Percentiles rank a stretch among this genome's conserved stretches.
phyloP scores from a whole-genome alignment of 2,888 invertebrate genomes.

The Portevinia maculata region DNA sequence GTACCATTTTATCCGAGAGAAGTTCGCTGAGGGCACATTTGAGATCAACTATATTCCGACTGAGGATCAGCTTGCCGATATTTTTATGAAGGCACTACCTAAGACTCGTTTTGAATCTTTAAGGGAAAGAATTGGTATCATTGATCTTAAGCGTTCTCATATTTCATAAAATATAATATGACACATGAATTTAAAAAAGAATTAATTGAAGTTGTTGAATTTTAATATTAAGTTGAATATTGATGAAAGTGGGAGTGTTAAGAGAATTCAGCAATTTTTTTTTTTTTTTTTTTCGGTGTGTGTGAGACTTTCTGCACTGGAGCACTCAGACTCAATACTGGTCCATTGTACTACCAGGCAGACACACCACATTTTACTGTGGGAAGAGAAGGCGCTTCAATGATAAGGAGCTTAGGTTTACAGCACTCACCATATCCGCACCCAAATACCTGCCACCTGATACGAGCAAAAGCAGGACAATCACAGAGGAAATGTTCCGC shows the following conservation, averaged over 20 bases:
- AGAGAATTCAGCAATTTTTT: too few relatives aligned
- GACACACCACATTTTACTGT: too few relatives aligned
- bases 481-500: too few relatives aligned
- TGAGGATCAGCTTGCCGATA: constrained; percentile 28
- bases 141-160: not conserved
- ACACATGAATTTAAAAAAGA: not conserved
- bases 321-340: too few relatives aligned
- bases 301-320: too few relatives aligned
- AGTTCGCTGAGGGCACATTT: constrained; percentile 16
- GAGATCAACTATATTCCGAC: constrained; percentile 18
- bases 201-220: not conserved
- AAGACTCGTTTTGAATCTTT: constrained; percentile 9
- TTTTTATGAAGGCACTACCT: constrained; percentile 25
- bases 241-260: constrained; percentile 36
- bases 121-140: not conserved
- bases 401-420: too few relatives aligned
- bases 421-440: too few relatives aligned
- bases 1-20: constrained; percentile 14
- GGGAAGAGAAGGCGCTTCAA: too few relatives aligned
- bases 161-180: not conserved
- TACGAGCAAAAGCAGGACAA: too few relatives aligned
- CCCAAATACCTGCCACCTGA: too few relatives aligned
- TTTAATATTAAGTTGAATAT: not conserved
- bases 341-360: too few relatives aligned
- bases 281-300: too few relatives aligned